Conservation (phyloP, 2,113 vertebrate genomes). For the Zootoca vivipara region DNA sequence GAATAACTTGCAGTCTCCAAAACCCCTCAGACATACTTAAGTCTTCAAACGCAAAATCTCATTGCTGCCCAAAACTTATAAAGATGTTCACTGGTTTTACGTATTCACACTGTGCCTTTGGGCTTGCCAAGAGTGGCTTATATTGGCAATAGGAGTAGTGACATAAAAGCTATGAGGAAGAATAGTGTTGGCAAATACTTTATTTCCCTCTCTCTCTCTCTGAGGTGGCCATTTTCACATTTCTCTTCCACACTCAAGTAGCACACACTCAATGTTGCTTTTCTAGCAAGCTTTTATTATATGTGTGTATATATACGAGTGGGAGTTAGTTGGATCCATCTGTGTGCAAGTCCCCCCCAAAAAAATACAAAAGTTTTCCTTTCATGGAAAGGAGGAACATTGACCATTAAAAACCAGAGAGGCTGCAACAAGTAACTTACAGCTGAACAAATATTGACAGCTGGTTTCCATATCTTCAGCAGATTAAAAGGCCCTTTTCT, state of each 20-base stretch:
- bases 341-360: neutral
- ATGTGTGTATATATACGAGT: constrained; percentile 54
- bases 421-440: constrained; percentile 57
- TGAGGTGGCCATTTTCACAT: neutral
- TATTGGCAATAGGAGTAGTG: neutral
- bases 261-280: neutral
- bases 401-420: constrained; percentile 62
- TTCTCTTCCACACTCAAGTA: neutral
- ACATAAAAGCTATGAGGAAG: neutral
- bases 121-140: neutral
- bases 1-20: too few species aligned
- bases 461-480: constrained; percentile 54
- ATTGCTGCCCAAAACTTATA: too few species aligned
- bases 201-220: neutral
- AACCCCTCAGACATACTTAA: too few species aligned
- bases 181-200: neutral
- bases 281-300: constrained; percentile 67
- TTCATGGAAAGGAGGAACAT: constrained; percentile 70
- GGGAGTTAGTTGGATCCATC: constrained; percentile 8
- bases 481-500: constrained; percentile 49
- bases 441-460: constrained; percentile 66
- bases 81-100: too few species aligned
- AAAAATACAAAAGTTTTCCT: constrained; percentile 67
- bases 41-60: too few species aligned
- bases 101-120: too few species aligned